Base-by-base conservation (phyloP, 2,113 vertebrate species). In the Epinephelus cyanopodus region DNA sequence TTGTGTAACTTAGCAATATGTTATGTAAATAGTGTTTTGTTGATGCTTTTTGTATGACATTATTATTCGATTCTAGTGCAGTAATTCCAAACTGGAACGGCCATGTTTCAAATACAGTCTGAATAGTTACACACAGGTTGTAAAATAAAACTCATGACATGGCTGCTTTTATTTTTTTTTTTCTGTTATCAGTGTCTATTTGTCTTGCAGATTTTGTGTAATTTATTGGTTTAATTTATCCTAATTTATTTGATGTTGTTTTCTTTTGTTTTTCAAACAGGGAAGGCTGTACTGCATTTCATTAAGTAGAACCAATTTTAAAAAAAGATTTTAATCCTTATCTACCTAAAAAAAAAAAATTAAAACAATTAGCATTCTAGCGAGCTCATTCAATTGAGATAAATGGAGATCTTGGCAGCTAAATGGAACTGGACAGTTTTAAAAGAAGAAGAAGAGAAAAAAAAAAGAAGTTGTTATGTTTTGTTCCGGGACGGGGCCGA, bases 201-300 rank as follows among this genome's bases (percentile, higher is more conserved):
- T 97, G 97, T 98, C 97, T 97, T 97, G 96, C 98, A 96, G 95
- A 97, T 97, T 96, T 98, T 98, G 96, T 97, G 97, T 99, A 98
- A 99, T 98, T 99, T 99, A 99, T 99, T 98, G 96, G 96, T 98
- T 98, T 98, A 98, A 98, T 99, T 99, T 99, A 98, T 98, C 97
- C 96, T 98, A 98, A 99, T 98, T 98, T 98, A 99, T 99, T 99
- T 97, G 95, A 97, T 97, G 96, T 96, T 97, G 95, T 97, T 97
- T 96, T 96, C 11, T 75, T 86, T 92, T 87, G 11, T 74, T 84
- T 88, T 87, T 85, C 84, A 90, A 90, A 90, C 90, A 88, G 84
- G 86, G 82, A 97, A 97, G 97, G 96, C 96, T 97, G 96, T 97
- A 97, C 95, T 97, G 97, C 97, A 97, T 98, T 97, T 96, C 95